Evolutionary conservation across 2,888 invertebrate genomes (phyloP), one percentile per base, ranked within the genome.

Genomic region (Dryobota labecula): DNA sequence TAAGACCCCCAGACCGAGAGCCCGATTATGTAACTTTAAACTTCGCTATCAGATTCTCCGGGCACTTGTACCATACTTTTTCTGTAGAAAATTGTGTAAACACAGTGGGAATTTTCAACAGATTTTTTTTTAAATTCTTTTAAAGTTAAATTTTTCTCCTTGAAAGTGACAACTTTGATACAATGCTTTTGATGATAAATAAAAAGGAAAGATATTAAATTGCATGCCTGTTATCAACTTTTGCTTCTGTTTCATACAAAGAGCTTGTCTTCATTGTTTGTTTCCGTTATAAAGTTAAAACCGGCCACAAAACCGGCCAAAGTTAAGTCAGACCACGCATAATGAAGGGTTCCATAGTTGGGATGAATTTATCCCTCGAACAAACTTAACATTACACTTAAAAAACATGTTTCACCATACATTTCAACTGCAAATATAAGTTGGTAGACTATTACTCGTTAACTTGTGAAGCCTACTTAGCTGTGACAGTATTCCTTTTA

Each of bases 21-120:
- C 56, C 7, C 38, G 51, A 78, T 78, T 70, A 67, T 67, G 45
- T 67, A 65, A 72, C 54, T 82, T 76, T 76, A 73, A 80, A 82
- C 41, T 79, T 79, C 20, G 24, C 68, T 75, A 53, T 53, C 47
- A 61, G 49, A 69, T 57, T 61, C 13, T 43, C 53, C 61, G 45
- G 49, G 36, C 33, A 47, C 41, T 56, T 54, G 18, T 43, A 43
- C 51, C 11, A 43, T 69, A 49, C 56, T 60, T 68, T 60, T n/a
- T 60, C 9, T 27, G n/a, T 54, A 69, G 47, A 54, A 69, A 63
- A 77, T 61, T 73, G 71, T 65, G 71, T 43, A 30, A 69, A 64
- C 41, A 36, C 13, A 9, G 38, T 65, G 57, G 38, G 58, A 69
- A 76, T 76, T 70, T 66, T 47, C 43, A 49, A 20, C 20, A 27